These are phyloP conservation scores for Dasyprocta punctata DNA, from an alignment of 2,113 vertebrate genomes.

Conservation along the genomic window DNA sequence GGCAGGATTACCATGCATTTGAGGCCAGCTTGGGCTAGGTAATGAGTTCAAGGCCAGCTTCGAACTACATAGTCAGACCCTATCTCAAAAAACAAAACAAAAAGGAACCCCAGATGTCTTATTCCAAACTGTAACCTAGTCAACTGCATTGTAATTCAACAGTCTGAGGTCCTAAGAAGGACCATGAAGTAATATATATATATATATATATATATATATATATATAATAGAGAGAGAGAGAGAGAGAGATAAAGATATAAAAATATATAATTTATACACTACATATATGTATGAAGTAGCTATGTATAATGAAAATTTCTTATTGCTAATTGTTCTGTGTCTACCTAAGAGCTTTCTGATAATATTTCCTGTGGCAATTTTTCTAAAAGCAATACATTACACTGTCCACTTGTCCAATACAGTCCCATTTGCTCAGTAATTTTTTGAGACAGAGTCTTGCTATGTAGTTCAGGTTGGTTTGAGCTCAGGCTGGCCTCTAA, in stretches of 20 bases:
- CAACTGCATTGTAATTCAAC: not conserved
- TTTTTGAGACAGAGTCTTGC: not conserved
- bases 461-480: not conserved
- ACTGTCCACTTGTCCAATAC: not conserved
- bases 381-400: not conserved
- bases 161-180: not conserved
- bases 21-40: not conserved
- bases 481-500: not conserved
- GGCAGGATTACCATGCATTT: not conserved
- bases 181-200: not conserved
- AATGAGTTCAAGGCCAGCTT: not conserved
- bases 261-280: not conserved
- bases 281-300: not conserved
- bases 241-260: not conserved
- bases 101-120: not conserved
- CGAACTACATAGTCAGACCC: not conserved
- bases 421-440: not conserved
- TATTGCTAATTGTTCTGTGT: not conserved
- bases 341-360: not conserved
- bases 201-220: not conserved
- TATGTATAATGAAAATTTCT: not conserved
- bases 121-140: not conserved
- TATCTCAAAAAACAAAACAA: not conserved
- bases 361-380: slow-evolving; percentile 5
- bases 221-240: too few species aligned